Evolutionary conservation across 1,140 invertebrate species (phyloP), one percentile per base, ranked within the genome.

Genomic region (Drosophila ficusphila): DNA sequence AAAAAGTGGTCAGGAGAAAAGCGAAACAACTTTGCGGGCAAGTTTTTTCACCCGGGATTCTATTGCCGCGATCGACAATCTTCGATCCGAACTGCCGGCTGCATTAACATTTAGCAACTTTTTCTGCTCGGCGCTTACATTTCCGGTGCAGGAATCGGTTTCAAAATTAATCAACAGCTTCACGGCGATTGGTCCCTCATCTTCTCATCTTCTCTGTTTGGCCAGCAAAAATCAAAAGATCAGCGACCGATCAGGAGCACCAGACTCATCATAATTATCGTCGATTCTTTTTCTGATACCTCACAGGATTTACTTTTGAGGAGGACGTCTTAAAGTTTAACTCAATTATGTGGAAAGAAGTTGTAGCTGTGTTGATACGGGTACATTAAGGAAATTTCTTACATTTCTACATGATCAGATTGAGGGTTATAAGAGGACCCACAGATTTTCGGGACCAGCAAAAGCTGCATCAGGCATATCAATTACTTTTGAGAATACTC

Each of bases 121-220:
- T 82, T 86, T 86, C 23, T 67, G 67, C 7, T 75, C 41, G 56
- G 38, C 42, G 68, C 49, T 81, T 82, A 88, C 82, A 88, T 88
- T 88, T 88, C 82, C 82, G 82, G 82, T 76, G 77, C 48, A 48
- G 36, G 53, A 75, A 61, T 78, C 78, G 41, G 72, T 75, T 67
- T 78, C 76, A 76, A 79, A 85, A 85, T 85, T 85, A 83, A 83
- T 85, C 79, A 88, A 74, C 79, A 83, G 81, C 81, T 85, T 79
- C 76, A 64, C 65, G 69, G 72, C 33, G 72, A 76, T 83, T 44
- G 67, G 60, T 36, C 36, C 77, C 57, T 51, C 57, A 64, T 71
- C 46, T 51, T 72, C 57, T 51, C 57, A 64, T 71, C 46, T 51
- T 72, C 62, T 42, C 19, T 12, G 27, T 16, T 42, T 39, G 25